Evolutionary conservation across 2,888 invertebrate genomes (phyloP), one percentile per base, ranked within the genome.

Genomic region (Tenodera sinensis): DNA sequence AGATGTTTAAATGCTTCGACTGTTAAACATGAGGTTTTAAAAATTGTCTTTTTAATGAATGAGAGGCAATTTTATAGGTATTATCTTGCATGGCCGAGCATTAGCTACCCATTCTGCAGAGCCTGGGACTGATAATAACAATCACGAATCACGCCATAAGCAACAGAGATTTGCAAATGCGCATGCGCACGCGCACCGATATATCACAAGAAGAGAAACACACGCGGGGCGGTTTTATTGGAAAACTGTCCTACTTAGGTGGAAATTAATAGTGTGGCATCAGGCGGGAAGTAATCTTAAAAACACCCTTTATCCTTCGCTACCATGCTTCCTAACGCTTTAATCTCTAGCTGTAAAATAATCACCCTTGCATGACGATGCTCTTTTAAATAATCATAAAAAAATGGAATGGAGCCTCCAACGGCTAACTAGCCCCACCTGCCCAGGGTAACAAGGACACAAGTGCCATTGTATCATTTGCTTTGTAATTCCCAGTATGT

Each of bases 301-400:
- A 86, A 81, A n/a, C 12, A 71, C 54, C 54, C 86, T 47, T 85
- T 85, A 85, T 54, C 47, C 54, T n/a, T 42, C 85, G 54, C 85
- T 54, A 85, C 47, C 47, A 85, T 4, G 54, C 15, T 34, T 47
- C 47, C 85, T 85, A 85, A 85, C 85, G 54, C 85, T 85, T 85
- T 85, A 85, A 85, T 85, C 85, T 85, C 47, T 54, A 42, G 85
- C 85, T 47, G 85, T 85, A 85, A 85, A 85, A 85, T 85, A 85
- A 85, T 85, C 85, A 54, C 85, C 85, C 85, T 85, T 85, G 47
- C 85, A 85, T 85, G 85, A 85, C 85, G 47, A 47, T 47, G 85
- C 85, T 85, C 42, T 85, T 85, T 85, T 85, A 85, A 85, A 85
- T 85, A 85, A 34, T 85, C 42, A 85, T 85, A 85, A 85, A 85